Evolutionary conservation across 2,797 vertebrate species (phyloP).

Genomic region (Spatula versicolor): DNA sequence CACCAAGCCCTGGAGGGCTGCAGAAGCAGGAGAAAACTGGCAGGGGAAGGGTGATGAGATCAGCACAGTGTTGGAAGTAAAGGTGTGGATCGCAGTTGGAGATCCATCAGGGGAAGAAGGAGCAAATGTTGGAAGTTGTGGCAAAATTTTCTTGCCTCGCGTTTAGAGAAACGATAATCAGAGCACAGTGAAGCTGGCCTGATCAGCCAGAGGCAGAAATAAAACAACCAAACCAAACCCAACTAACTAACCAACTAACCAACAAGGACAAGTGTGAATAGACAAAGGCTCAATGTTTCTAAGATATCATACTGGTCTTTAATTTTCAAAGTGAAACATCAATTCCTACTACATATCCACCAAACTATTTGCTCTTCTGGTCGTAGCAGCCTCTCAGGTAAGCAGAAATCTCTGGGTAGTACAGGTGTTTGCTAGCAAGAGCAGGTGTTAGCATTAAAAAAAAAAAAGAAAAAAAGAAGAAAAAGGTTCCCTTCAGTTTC

Average conservation of each 20-base stretch:
- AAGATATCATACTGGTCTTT: background rate
- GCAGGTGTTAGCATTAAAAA: slow-evolving; percentile 41
- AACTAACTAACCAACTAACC: background rate
- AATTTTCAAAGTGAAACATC: background rate
- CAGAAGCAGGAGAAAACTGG: background rate
- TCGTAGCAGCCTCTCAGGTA: background rate
- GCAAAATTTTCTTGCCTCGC: accelerated
- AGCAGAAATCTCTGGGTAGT: slow-evolving; percentile 11
- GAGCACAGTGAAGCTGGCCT: background rate
- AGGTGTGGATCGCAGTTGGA: background rate
- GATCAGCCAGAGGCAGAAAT: background rate
- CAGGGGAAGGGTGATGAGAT: background rate
- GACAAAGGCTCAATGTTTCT: background rate
- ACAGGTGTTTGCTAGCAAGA: slow-evolving; percentile 50
- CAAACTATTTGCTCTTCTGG: background rate
- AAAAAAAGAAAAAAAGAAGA: background rate
- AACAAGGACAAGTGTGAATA: background rate
- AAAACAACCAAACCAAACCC: background rate
- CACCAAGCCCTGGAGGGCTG: background rate
- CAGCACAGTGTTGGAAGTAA: background rate
- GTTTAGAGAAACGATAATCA: background rate
- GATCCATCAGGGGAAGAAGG: background rate
- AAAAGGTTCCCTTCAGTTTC: slow-evolving; percentile 57
- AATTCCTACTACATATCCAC: slow-evolving; percentile 23
- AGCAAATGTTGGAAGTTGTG: background rate